phyloP scores from a whole-genome alignment of 1,140 invertebrate genomes.

The Drosophila carrolli region DNA sequence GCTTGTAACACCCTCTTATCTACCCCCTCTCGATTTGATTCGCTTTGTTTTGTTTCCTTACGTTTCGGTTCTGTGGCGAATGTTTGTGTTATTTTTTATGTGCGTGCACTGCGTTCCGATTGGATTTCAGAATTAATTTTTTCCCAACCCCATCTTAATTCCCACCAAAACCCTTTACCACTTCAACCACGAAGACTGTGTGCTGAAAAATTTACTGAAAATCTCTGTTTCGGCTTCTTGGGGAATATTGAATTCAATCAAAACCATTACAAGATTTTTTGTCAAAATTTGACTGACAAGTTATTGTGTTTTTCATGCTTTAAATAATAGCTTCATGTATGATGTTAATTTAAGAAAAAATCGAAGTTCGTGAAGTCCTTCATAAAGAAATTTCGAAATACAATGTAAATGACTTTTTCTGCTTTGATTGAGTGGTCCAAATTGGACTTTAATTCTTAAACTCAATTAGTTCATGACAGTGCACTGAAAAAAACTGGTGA shows the following conservation, averaged over 20 bases:
- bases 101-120: slow-evolving; percentile 54
- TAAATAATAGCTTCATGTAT: no score
- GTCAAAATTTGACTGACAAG: background rate
- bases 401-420: no score
- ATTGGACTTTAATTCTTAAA: slow-evolving; percentile 10
- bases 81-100: slow-evolving; percentile 34
- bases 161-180: background rate
- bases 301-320: no score
- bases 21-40: slow-evolving; percentile 8
- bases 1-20: slow-evolving; percentile 1
- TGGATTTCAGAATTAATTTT: slow-evolving; percentile 62
- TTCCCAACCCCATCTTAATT: slow-evolving; percentile 18
- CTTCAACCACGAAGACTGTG: background rate
- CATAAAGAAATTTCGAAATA: no score
- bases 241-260: background rate
- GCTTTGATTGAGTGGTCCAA: no score
- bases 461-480: background rate
- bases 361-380: no score
- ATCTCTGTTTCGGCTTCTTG: slow-evolving; percentile 13
- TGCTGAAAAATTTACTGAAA: slow-evolving; percentile 3
- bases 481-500: no score
- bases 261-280: background rate
- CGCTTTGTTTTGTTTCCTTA: slow-evolving; percentile 27
- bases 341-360: no score
- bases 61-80: background rate